Percentiles rank a stretch among this genome's conserved stretches.
Conservation (phyloP, 2,797 vertebrate species). For the Chanos chanos region DNA sequence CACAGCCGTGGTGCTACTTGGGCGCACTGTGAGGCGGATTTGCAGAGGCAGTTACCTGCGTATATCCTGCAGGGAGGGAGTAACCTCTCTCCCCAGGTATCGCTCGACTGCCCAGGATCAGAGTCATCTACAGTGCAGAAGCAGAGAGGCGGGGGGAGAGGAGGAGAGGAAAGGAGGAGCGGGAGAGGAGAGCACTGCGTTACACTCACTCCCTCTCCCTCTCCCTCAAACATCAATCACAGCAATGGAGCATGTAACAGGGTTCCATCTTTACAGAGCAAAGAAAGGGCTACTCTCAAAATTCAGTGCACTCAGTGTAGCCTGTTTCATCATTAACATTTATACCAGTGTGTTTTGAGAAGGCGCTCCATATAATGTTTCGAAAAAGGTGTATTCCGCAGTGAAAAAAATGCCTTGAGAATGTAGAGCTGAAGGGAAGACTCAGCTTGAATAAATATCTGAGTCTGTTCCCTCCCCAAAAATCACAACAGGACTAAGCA, state of each 20-base stretch:
- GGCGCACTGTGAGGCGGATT: conserved; percentile 42
- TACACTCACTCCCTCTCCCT: conserved; percentile 62
- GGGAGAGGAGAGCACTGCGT: conserved; percentile 75
- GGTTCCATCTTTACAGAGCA: background rate
- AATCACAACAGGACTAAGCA: too few species aligned
- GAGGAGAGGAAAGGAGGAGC: conserved; percentile 40
- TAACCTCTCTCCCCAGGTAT: conserved; percentile 86
- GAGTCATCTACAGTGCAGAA: conserved; percentile 88
- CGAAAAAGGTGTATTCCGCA: too few species aligned
- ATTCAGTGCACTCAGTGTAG: too few species aligned
- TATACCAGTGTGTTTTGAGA: too few species aligned
- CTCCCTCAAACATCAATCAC: conserved; percentile 47
- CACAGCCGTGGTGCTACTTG: conserved; percentile 7
- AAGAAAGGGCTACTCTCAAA: too few species aligned
- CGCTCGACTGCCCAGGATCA: conserved; percentile 85
- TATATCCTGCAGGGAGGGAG: conserved; percentile 84
- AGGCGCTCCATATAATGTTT: too few species aligned
- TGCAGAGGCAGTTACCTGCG: conserved; percentile 79
- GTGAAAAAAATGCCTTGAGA: too few species aligned
- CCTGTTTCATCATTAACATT: too few species aligned
- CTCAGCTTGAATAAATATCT: too few species aligned
- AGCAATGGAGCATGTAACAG: conserved; percentile 11
- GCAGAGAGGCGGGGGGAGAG: conserved; percentile 75
- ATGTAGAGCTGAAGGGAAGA: too few species aligned
- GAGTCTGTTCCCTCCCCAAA: too few species aligned